Percentiles rank a stretch among this genome's conserved stretches.
Evolutionary conservation across 2,113 vertebrate genomes (phyloP).

Genomic region (Elephantulus edwardii): DNA sequence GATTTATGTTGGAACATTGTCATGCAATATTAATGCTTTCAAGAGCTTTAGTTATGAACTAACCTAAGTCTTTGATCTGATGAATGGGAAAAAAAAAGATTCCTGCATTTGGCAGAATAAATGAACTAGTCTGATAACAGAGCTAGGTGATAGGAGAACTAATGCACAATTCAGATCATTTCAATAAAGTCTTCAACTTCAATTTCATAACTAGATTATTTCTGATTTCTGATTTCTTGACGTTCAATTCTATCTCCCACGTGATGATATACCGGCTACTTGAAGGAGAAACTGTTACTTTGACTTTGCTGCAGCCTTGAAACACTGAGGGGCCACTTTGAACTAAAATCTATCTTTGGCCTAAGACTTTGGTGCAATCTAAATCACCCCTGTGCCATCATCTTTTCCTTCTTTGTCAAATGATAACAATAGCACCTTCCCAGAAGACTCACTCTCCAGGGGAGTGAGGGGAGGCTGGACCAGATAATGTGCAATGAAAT

Average conservation of each 20-base stretch:
- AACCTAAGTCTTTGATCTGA: accelerated
- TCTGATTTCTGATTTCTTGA: accelerated
- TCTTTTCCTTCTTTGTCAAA: background rate
- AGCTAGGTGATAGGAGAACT: background rate
- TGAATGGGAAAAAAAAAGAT: background rate
- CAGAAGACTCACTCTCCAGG: accelerated
- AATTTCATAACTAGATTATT: background rate
- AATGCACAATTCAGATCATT: accelerated
- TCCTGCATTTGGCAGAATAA: accelerated
- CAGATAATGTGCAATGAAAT: background rate
- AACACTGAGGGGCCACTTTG: background rate
- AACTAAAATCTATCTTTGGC: no score
- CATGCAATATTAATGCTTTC: accelerated
- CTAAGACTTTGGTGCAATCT: background rate
- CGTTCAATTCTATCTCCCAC: background rate
- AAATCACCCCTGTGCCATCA: accelerated
- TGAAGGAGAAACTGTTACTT: background rate
- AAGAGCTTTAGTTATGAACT: background rate
- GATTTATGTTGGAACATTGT: accelerated
- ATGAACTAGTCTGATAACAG: accelerated
- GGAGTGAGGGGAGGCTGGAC: accelerated
- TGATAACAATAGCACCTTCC: accelerated
- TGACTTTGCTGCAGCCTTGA: accelerated
- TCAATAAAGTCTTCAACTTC: accelerated
- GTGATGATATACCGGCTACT: accelerated